phyloP scores from a whole-genome alignment of 2,797 vertebrate species.

The Podarcis siculus region DNA sequence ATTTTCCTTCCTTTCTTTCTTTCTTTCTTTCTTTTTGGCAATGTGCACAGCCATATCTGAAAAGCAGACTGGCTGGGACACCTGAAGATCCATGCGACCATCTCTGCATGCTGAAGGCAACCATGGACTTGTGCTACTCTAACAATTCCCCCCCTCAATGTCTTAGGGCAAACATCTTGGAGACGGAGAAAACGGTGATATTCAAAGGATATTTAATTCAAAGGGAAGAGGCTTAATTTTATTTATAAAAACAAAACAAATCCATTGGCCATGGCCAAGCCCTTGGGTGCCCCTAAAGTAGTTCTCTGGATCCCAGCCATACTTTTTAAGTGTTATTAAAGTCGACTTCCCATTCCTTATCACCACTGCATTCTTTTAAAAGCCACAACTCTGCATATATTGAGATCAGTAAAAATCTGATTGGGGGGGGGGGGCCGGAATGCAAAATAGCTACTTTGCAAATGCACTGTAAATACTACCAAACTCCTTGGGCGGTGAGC shows the following conservation, averaged over 20 bases:
- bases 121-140: neutral
- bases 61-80: neutral
- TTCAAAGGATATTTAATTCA: neutral
- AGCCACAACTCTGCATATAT: neutral
- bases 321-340: conserved; percentile 1
- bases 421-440: neutral
- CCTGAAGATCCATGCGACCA: neutral
- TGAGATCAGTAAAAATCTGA: neutral
- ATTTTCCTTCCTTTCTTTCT: too few relatives aligned
- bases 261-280: neutral
- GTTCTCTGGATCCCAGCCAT: neutral
- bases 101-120: neutral
- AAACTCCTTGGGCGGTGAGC: conserved; percentile 3
- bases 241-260: neutral
- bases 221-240: neutral
- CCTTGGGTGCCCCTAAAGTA: neutral
- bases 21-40: too few relatives aligned
- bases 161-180: neutral
- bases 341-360: neutral
- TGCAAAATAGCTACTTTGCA: neutral
- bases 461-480: neutral
- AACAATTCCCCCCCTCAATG: too few relatives aligned
- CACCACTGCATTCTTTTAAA: neutral
- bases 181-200: neutral
- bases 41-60: neutral